phyloP scores from a whole-genome alignment of 2,113 vertebrate genomes.

The Fulmarus glacialis region DNA sequence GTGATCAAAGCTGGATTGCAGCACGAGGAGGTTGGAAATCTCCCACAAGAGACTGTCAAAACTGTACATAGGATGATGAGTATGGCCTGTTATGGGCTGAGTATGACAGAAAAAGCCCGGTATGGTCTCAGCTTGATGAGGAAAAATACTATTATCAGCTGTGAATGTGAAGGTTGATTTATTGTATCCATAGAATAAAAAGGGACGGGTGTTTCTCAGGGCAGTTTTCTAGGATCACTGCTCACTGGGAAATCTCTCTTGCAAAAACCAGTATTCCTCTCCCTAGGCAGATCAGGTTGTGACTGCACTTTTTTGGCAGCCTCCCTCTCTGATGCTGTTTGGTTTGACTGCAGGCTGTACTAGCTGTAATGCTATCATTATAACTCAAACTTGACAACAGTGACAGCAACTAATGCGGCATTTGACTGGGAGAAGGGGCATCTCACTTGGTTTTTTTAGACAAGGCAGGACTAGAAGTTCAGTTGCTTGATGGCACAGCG shows the following conservation, averaged over 20 bases:
- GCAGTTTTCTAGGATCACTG: not conserved
- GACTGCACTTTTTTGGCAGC: not conserved
- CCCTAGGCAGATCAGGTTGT: not conserved
- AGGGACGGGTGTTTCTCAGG: not conserved
- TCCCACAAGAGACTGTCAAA: not conserved
- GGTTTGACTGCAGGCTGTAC: conserved; percentile 10
- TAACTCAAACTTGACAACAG: conserved; percentile 5
- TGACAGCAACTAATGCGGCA: not conserved
- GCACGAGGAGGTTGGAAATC: not conserved
- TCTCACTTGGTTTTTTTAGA: not conserved
- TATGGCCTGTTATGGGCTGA: not conserved
- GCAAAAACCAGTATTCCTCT: not conserved
- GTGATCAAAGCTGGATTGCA: not conserved
- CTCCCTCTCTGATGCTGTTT: not conserved
- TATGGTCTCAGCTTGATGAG: not conserved
- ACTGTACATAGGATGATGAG: not conserved
- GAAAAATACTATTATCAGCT: not conserved
- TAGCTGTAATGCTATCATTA: not conserved
- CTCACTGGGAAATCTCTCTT: not conserved
- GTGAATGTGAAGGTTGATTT: not conserved
- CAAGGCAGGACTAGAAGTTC: not conserved
- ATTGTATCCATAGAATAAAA: not conserved
- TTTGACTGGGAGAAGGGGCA: not conserved
- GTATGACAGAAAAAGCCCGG: not conserved
- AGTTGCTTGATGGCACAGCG: not conserved